Evolutionary conservation across 1,140 invertebrate genomes (phyloP).

Genomic region (Caenorhabditis latens): DNA sequence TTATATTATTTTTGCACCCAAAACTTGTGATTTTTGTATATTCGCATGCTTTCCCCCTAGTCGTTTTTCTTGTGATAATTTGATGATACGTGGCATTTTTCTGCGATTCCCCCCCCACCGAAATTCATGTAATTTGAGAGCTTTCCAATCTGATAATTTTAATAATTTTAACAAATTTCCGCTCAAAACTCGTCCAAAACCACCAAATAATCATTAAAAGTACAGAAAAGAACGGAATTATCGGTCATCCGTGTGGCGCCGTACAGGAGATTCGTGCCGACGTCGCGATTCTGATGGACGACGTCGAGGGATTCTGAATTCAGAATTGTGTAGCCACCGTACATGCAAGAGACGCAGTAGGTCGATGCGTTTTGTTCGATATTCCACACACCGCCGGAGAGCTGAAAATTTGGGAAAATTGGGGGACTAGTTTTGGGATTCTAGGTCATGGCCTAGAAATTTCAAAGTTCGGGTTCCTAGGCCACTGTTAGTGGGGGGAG

Average conservation of each 20-base stretch:
- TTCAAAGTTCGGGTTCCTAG: neutral
- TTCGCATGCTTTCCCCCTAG: neutral
- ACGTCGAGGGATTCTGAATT: constrained; percentile 12
- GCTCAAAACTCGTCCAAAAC: constrained; percentile 11
- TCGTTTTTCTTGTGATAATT: neutral
- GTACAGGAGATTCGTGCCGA: constrained; percentile 8
- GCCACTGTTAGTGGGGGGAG: neutral
- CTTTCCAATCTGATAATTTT: neutral
- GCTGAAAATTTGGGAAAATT: neutral
- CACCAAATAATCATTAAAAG: constrained; percentile 41
- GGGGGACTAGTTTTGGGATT: neutral
- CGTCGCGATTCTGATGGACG: constrained; percentile 2
- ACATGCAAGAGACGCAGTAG: constrained; percentile 24
- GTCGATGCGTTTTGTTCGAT: neutral
- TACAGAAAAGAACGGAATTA: constrained; percentile 24
- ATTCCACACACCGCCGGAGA: constrained; percentile 28
- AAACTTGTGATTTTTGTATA: constrained; percentile 23
- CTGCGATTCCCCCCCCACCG: neutral
- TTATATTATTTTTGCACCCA: neutral
- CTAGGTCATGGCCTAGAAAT: neutral
- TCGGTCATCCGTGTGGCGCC: neutral
- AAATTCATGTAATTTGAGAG: neutral
- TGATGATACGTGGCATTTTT: neutral
- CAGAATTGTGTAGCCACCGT: constrained; percentile 44
- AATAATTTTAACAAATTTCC: neutral